Conservation (phyloP, 2,888 invertebrate species). For the Eupithecia vulgata region DNA sequence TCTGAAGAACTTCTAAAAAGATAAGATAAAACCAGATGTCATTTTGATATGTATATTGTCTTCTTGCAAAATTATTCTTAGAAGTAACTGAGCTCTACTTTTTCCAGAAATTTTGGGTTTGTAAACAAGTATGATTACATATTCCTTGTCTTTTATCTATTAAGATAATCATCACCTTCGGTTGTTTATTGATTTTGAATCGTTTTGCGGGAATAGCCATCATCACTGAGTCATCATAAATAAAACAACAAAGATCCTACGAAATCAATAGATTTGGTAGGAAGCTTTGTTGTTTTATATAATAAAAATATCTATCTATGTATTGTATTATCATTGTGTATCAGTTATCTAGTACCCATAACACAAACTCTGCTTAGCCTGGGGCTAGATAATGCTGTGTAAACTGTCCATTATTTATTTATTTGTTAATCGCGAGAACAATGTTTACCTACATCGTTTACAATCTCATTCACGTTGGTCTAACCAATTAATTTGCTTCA, state of each 20-base stretch:
- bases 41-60: neutral
- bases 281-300: too few relatives aligned
- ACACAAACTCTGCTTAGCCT: too few relatives aligned
- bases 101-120: neutral
- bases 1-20: constrained; percentile 5
- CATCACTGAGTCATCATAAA: neutral
- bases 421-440: neutral
- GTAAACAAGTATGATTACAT: constrained; percentile 2
- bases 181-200: neutral
- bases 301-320: too few relatives aligned
- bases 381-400: too few relatives aligned
- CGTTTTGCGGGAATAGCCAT: neutral
- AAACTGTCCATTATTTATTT: too few relatives aligned
- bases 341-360: too few relatives aligned
- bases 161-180: neutral
- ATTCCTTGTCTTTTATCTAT: neutral
- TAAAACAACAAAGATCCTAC: neutral
- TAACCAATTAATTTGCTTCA: constrained; percentile 67
- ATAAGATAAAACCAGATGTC: constrained; percentile 10
- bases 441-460: neutral
- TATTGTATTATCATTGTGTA: too few relatives aligned
- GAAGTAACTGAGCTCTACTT: neutral
- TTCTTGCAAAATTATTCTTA: constrained; percentile 1
- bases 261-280: too few relatives aligned
- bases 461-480: neutral